Percentiles rank a stretch among this genome's conserved stretches.
Conservation (phyloP, 2,113 vertebrate species). For the Talpa occidentalis region DNA sequence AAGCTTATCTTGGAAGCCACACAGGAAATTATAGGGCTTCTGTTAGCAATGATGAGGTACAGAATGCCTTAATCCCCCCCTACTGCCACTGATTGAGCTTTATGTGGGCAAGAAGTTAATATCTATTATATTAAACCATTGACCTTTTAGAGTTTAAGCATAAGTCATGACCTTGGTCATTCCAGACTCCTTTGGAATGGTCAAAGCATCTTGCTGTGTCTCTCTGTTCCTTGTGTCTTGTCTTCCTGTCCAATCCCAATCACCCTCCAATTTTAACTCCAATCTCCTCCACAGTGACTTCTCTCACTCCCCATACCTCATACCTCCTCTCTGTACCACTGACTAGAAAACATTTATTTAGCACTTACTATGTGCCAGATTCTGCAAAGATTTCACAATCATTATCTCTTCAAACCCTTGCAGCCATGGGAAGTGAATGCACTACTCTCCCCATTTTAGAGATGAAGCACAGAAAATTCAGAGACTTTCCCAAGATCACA, state of each 20-base stretch:
- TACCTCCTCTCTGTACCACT: background rate
- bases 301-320: background rate
- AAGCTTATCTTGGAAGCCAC: background rate
- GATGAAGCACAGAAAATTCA: background rate
- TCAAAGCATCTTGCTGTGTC: background rate
- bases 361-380: background rate
- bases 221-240: background rate
- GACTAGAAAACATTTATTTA: background rate
- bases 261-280: background rate
- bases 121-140: background rate
- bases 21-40: background rate
- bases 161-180: background rate
- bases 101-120: background rate
- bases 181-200: background rate
- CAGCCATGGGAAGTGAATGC: background rate
- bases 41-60: background rate
- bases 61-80: background rate
- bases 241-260: background rate
- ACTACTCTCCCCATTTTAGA: slow-evolving; percentile 7
- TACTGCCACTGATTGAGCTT: background rate
- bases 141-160: slow-evolving; percentile 24
- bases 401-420: background rate
- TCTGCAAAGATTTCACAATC: background rate
- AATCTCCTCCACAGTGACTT: background rate
- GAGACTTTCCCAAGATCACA: background rate